Evolutionary conservation across 2,888 invertebrate species (phyloP).

Genomic region (Ormyrus pomaceus): DNA sequence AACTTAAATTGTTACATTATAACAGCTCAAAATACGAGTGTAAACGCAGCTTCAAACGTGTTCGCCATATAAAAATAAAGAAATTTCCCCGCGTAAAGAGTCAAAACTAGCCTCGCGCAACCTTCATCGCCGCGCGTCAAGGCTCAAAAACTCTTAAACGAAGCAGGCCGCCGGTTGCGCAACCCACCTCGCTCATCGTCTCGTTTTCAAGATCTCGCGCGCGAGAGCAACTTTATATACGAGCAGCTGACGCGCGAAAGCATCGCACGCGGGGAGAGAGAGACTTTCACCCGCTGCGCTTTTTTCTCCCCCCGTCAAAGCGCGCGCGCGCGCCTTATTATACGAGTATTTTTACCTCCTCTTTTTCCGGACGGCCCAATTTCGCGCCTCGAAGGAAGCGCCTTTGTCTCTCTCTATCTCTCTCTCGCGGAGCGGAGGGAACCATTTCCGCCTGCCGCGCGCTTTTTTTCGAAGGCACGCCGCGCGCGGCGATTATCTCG

Average conservation of each 20-base stretch:
- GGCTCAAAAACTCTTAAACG: too few relatives aligned
- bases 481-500: background rate
- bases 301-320: background rate
- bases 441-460: too few relatives aligned
- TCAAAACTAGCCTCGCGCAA: too few relatives aligned
- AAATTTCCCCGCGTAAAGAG: too few relatives aligned
- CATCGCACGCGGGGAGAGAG: background rate
- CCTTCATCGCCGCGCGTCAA: too few relatives aligned
- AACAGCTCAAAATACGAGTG: too few relatives aligned
- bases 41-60: too few relatives aligned
- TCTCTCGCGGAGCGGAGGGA: background rate
- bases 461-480: too few relatives aligned
- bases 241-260: conserved; percentile 8
- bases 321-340: background rate
- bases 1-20: too few relatives aligned
- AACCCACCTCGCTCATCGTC: background rate
- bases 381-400: background rate
- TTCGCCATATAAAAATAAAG: too few relatives aligned
- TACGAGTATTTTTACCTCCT: background rate
- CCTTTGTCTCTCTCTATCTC: background rate
- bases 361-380: background rate
- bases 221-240: background rate
- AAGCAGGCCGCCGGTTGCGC: background rate
- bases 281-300: background rate
- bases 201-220: background rate